Evolutionary conservation across 2,797 vertebrate species (phyloP).

Genomic region (Ambastaia sidthimunki): DNA sequence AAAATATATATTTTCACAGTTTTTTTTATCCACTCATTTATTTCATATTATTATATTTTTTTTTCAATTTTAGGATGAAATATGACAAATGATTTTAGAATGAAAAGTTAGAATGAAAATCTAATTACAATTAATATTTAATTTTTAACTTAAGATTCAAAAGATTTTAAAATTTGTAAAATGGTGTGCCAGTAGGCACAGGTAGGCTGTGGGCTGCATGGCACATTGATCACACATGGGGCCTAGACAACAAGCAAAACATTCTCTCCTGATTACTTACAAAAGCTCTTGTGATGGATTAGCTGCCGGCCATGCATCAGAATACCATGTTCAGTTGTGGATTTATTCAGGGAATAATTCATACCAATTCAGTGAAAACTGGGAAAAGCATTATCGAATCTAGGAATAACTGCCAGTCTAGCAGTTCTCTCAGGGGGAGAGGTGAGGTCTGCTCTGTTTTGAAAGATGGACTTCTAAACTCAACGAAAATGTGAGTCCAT

Average conservation of each 20-base stretch:
- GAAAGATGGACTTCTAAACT: slow-evolving; percentile 67
- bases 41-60: too few relatives aligned
- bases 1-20: too few relatives aligned
- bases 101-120: too few relatives aligned
- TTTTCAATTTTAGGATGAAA: too few relatives aligned
- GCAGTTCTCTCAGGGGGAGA: slow-evolving; percentile 69
- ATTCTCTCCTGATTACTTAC: slow-evolving; percentile 32
- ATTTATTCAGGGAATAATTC: slow-evolving; percentile 65
- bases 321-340: slow-evolving; percentile 56
- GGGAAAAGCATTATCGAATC: slow-evolving; percentile 76
- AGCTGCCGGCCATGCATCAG: slow-evolving; percentile 57
- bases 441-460: slow-evolving; percentile 69
- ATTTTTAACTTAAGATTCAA: background rate
- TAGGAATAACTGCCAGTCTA: slow-evolving; percentile 73
- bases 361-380: slow-evolving; percentile 67
- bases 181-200: slow-evolving; percentile 2
- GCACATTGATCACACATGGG: background rate
- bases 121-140: too few relatives aligned
- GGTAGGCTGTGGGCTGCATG: background rate
- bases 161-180: background rate
- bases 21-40: too few relatives aligned
- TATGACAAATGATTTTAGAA: too few relatives aligned
- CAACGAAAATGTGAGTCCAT: slow-evolving; percentile 62
- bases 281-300: slow-evolving; percentile 37
- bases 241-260: slow-evolving; percentile 35